Evolutionary conservation across 1,140 invertebrate genomes (phyloP), one percentile per base, ranked within the genome.

Genomic region (Sinonovacula constricta): DNA sequence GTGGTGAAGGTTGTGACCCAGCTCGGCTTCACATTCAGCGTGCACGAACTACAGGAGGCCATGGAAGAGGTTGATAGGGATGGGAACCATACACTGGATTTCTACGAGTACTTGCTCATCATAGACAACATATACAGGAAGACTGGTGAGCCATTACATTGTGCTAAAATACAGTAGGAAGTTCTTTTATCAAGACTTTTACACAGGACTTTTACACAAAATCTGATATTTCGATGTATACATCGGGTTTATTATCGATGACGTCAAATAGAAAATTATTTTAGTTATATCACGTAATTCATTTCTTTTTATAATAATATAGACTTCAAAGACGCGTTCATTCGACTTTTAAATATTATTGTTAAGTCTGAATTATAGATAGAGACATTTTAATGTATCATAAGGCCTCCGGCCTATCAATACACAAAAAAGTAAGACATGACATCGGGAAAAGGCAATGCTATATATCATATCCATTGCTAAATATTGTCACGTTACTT

Each of bases 61-160:
- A 85, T 85, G 83, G 76, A 75, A 22, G 86, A 87, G 39, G 80
- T 83, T 0, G 86, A 87, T 36, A 49, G 83, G 1, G 84, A 87
- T 66, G 67, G 66, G 14, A 83, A 81, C 31, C 54, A 79, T 31
- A 68, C 78, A 0, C 49, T 87, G 22, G 86, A 87, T 57, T 87
- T 87, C 77, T 87, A 80, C 39, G 86, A 87, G 65, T 87, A 87
- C 56, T 60, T 86, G 24, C 62, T 82, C 10, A 80, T 85, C 26
- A 81, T 83, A 2, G 78, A 82, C 60, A 81, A 81, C 30, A 66
- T 87, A 12, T 70, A 68, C 39, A 66, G 71, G 30, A 79, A 76
- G 49, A 80, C 71, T 68, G 85, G 84, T 85, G 62, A 36, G 65
- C 59, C 5, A 22, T 53, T 24, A 0, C 36, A 49, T 1, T 18